Conservation (phyloP, 2,888 invertebrate genomes). For the Erebia epiphron region DNA sequence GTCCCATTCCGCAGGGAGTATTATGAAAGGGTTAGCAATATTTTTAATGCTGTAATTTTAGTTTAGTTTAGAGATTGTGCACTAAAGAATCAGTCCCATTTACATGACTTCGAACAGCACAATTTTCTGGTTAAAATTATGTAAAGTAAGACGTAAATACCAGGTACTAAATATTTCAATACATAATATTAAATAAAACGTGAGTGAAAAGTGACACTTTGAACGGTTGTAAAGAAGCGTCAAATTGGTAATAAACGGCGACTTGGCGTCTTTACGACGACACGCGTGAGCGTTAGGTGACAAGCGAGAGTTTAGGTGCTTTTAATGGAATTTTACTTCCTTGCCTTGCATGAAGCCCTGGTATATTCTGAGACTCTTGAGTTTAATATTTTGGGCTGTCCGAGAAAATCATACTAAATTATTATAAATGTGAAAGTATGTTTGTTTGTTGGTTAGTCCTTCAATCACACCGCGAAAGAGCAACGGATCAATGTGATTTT, state of each 20-base stretch:
- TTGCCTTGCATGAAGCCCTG: neutral
- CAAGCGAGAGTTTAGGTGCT: constrained; percentile 15
- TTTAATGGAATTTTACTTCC: constrained; percentile 16
- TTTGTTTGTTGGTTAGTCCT: no score
- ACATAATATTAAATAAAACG: constrained; percentile 4
- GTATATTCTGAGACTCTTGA: constrained; percentile 1
- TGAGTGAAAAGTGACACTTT: constrained; percentile 44
- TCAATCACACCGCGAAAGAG: no score
- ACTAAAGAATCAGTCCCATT: no score
- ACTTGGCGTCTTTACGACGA: constrained; percentile 48
- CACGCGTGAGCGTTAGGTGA: constrained; percentile 25
- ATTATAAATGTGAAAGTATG: no score
- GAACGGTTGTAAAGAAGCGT: constrained; percentile 50
- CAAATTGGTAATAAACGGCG: constrained; percentile 54
- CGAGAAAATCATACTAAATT: no score
- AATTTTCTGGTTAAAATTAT: neutral
- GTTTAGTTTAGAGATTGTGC: no score
- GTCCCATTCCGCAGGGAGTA: no score
- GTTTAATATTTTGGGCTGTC: neutral
- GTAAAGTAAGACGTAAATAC: neutral
- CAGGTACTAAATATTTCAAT: constrained; percentile 11
- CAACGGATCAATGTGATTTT: no score
- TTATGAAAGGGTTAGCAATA: no score
- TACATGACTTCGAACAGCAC: no score
- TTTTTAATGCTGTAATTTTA: no score